Evolutionary conservation across 1,140 invertebrate species (phyloP), one percentile per base, ranked within the genome.

Genomic region (Drosophila aff.): DNA sequence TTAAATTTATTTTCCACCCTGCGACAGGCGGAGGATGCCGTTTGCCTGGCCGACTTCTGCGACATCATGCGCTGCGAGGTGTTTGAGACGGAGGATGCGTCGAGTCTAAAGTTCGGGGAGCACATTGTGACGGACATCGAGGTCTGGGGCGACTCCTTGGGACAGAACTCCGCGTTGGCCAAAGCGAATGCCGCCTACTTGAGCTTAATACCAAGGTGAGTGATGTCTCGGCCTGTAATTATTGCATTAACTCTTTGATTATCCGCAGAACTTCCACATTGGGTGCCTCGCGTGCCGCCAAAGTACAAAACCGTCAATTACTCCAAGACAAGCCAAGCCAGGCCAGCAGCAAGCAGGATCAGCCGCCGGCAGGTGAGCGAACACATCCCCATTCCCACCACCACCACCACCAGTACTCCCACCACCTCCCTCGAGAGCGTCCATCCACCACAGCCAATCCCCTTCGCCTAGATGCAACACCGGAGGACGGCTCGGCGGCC

Each of bases 31-130:
- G 96, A 98, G 93, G 97, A 98, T 92, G 96, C 97, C 53, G 96
- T 98, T 78, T 99, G 98, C 92, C 94, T 98, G 74, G 97, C 97
- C 46, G 97, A 98, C 92, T 98, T 97, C 92, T 99, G 98, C 94
- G 98, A 99, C 93, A 97, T 99, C 76, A 98, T 98, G 96, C 95
- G 98, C 69, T 99, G 98, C 93, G 97, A 98, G 91, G 97, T 99
- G 16, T 93, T 98, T 62, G 94, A 95, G 62, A 96, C 95, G 57
- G 95, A 96, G 83, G 96, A 97, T 78, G 94, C 95, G 36, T 94
- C 94, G 38, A 91, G 91, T 52, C 75, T 92, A 2, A 92, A 91
- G 53, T 81, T 94, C 55, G 95, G 94, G 62, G 93, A 94, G 55
- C 94, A 95, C 16, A 94, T 96, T 13, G 95, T 95, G 82, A 96